Base-by-base conservation (phyloP, 2,797 vertebrate genomes). In the Phoeniculus purpureus region DNA sequence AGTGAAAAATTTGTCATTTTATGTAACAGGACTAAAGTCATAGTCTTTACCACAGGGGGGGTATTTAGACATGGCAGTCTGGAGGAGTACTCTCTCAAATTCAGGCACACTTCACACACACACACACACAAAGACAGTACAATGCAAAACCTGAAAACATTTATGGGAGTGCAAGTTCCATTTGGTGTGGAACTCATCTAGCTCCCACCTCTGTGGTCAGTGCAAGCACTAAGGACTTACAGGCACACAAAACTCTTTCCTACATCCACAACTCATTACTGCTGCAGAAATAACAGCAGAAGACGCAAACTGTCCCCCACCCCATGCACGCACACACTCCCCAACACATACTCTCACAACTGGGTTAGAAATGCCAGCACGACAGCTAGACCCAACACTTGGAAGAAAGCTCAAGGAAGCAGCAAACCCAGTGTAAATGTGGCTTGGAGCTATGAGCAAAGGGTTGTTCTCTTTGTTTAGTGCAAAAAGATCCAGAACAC, bases 81-180 rank as follows among this genome's bases (percentile, higher is more conserved):
- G 26, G 25, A 78, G 27, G 26, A 7, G 2, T 1, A 12, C 20
- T 76, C 27, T 37, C 11, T 48, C 45, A 47, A 20, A 5, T 29
- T n/a, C 11, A 54, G 22, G 12, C 20, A 31, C 7, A 32, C 0
- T 0, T 0, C 0, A 66, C 50, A 20, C 18, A 12, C 1, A 0
- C 21, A 19, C 3, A 1, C 29, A 15, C 23, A 6, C 20, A 85
- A 60, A 85, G 16, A 54, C 47, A 81, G 7, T 31, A 40, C 83
- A 74, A 75, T 59, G 20, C 48, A 9, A 48, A 22, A 48, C 48
- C 48, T 48, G 48, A 48, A 22, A 48, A 48, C 19, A 48, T 43
- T 43, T 43, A 43, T 16, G 43, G 16, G 43, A 43, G 6, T 43
- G 43, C 10, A 43, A 43, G 43, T 43, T 43, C 43, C 43, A 43